Percentiles rank a stretch among this genome's conserved stretches.
Conservation (phyloP, 2,888 invertebrate genomes). For the Caenorhabditis uteleia region DNA sequence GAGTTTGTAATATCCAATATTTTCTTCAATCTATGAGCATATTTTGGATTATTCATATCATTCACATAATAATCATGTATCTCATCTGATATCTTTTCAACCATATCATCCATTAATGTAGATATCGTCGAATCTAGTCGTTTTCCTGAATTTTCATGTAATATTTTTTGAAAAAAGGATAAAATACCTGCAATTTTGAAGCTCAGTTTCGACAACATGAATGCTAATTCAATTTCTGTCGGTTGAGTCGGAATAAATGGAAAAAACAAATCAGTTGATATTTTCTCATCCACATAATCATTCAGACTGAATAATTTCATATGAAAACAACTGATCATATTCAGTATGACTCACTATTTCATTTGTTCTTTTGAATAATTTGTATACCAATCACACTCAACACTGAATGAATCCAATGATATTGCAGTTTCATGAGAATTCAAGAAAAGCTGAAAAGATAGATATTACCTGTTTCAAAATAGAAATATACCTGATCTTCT, state of each 20-base stretch:
- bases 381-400: conserved; percentile 8
- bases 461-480: background rate
- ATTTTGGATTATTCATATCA: background rate
- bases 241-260: background rate
- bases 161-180: background rate
- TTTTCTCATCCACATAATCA: no score
- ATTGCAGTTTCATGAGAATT: no score
- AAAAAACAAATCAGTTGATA: background rate
- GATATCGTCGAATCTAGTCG: no score
- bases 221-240: conserved; percentile 2
- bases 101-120: conserved; percentile 1
- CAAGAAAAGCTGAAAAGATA: no score
- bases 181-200: conserved; percentile 3
- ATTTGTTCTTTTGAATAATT: conserved; percentile 8
- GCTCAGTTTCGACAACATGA: conserved; percentile 1
- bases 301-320: no score
- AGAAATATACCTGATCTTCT: background rate
- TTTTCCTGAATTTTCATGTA: background rate
- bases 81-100: background rate
- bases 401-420: background rate
- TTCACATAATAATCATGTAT: conserved; percentile 4
- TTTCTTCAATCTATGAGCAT: background rate
- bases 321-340: background rate
- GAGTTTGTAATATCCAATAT: conserved; percentile 1
- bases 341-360: background rate